Evolutionary conservation across 2,888 invertebrate genomes (phyloP).

Genomic region (Ephialtes manifestator): DNA sequence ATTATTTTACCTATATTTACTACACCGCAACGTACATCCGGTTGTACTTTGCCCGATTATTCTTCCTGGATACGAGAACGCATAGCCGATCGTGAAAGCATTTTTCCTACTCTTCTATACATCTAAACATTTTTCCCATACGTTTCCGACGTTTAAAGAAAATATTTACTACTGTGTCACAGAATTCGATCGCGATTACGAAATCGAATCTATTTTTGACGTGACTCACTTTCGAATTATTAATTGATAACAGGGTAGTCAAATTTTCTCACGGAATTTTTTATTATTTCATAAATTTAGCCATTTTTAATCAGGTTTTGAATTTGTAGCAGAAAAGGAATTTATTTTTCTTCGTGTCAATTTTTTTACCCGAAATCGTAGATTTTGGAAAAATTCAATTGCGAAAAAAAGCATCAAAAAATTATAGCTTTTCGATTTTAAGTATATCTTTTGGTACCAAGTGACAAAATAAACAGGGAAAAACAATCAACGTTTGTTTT

Average conservation of each 20-base stretch:
- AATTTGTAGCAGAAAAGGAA: too few species aligned
- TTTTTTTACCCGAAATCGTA: too few species aligned
- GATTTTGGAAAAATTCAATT: too few species aligned
- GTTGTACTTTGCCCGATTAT: slow-evolving; percentile 46
- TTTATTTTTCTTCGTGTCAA: too few species aligned
- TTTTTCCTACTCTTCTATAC: slow-evolving; percentile 57
- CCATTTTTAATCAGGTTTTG: too few species aligned
- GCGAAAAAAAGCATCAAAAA: too few species aligned
- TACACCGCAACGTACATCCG: slow-evolving; percentile 40
- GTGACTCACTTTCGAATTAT: background rate
- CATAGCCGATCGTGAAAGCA: slow-evolving; percentile 66
- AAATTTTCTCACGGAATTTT: background rate
- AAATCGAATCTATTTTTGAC: background rate
- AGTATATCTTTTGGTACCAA: too few species aligned
- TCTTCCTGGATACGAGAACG: slow-evolving; percentile 41
- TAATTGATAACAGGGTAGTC: background rate
- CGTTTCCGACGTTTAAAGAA: slow-evolving; percentile 57
- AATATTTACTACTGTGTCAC: slow-evolving; percentile 21
- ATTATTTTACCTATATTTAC: slow-evolving; percentile 64
- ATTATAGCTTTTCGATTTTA: too few species aligned
- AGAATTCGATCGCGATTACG: background rate
- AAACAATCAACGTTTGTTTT: too few species aligned
- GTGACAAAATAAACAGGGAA: too few species aligned
- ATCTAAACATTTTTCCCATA: background rate
- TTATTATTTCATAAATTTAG: background rate